Evolutionary conservation across 2,113 vertebrate species (phyloP).

Genomic region (Ariopsis seemanni): DNA sequence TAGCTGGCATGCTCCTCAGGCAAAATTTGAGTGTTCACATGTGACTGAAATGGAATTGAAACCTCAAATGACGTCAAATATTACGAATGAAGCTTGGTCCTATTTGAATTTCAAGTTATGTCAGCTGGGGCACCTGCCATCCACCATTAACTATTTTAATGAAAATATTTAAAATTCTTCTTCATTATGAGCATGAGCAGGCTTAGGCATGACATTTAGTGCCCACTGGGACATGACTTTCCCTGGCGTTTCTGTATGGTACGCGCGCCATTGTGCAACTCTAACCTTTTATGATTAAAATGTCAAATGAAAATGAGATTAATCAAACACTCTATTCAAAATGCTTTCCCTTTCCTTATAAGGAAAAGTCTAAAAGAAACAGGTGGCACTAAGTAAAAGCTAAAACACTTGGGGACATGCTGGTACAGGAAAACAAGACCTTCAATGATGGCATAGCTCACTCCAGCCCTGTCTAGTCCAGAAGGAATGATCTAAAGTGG

Average conservation of each 20-base stretch:
- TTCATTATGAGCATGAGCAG: constrained; percentile 13
- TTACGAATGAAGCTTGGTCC: constrained; percentile 34
- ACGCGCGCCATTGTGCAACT: constrained; percentile 2
- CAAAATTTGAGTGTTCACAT: constrained; percentile 28
- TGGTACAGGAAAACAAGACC: not conserved
- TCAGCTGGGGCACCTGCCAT: constrained; percentile 44
- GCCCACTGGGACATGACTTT: constrained; percentile 38
- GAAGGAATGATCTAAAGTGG: no score
- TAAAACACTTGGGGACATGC: not conserved
- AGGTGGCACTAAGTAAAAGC: not conserved
- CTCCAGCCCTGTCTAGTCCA: no score
- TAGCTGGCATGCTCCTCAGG: constrained; percentile 24
- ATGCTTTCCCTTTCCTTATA: constrained; percentile 26
- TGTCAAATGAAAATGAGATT: constrained; percentile 49
- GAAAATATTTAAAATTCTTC: constrained; percentile 42
- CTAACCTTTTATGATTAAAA: constrained; percentile 45
- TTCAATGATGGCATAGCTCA: not conserved
- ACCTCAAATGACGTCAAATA: constrained; percentile 43
- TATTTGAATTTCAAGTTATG: constrained; percentile 35
- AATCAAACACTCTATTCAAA: constrained; percentile 28
- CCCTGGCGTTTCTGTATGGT: constrained; percentile 30
- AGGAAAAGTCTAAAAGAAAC: constrained; percentile 5
- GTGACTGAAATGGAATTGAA: constrained; percentile 37
- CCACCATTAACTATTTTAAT: constrained; percentile 48
- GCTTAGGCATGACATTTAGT: constrained; percentile 51